A percentile compares a stretch with the other conserved stretches of the same genome.
Conservation (phyloP, 2,113 vertebrate genomes). For the Willisornis vidua region DNA sequence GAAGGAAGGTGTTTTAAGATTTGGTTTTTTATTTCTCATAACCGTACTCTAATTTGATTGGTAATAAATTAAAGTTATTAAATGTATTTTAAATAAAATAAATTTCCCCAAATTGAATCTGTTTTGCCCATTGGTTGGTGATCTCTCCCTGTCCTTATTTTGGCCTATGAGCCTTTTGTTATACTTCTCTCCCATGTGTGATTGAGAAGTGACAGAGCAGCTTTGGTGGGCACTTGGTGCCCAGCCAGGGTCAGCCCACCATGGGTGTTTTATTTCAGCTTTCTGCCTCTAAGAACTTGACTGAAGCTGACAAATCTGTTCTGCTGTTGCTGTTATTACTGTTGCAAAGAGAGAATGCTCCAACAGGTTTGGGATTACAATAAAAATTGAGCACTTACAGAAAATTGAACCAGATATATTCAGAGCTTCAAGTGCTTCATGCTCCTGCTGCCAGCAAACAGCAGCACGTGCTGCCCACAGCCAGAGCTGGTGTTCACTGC, state of each 20-base stretch:
- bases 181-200: not conserved
- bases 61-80: not conserved
- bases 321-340: not conserved
- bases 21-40: not conserved
- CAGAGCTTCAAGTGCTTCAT: not conserved
- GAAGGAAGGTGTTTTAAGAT: not conserved
- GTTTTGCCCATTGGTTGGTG: not conserved
- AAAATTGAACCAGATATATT: not conserved
- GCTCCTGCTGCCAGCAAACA: not conserved
- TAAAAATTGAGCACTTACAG: not conserved
- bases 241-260: not conserved
- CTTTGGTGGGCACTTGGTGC: not conserved
- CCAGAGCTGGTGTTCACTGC: not conserved
- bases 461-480: not conserved
- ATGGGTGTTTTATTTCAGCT: not conserved
- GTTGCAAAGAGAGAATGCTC: not conserved
- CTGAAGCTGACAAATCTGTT: not conserved
- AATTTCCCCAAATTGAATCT: not conserved
- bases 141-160: not conserved
- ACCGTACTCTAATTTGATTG: not conserved
- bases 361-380: not conserved
- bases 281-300: not conserved
- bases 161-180: not conserved
- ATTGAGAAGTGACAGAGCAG: not conserved
- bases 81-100: not conserved